Conservation (phyloP, 2,888 invertebrate genomes). For the Mythimna pallens region DNA sequence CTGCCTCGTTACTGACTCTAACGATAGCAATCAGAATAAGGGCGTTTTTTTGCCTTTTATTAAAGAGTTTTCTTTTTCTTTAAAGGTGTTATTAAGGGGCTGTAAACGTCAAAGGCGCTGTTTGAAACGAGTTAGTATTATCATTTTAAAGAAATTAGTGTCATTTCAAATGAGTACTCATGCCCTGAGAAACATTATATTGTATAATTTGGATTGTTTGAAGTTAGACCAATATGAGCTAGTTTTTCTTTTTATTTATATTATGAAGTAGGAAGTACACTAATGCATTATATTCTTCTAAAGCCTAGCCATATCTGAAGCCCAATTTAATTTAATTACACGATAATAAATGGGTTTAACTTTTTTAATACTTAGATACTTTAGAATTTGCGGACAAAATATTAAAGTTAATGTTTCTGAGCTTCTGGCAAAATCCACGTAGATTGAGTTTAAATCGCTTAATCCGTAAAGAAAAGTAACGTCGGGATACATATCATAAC, state of each 20-base stretch:
- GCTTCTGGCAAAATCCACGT: slow-evolving; percentile 9
- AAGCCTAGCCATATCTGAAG: neutral
- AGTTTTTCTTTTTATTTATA: neutral
- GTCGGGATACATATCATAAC: slow-evolving; percentile 39
- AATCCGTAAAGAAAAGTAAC: slow-evolving; percentile 26
- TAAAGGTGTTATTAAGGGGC: slow-evolving; percentile 56
- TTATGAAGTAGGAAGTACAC: too few relatives aligned
- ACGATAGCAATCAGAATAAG: slow-evolving; percentile 69
- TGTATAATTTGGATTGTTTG: neutral
- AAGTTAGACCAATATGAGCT: neutral
- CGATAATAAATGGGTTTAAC: neutral
- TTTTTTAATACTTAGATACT: neutral
- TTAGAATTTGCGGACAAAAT: neutral
- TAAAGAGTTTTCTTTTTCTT: slow-evolving; percentile 54
- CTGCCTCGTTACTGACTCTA: slow-evolving; percentile 76
- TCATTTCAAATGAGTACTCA: neutral
- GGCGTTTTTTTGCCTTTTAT: slow-evolving; percentile 55
- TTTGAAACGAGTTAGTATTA: slow-evolving; percentile 26
- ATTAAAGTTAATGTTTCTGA: slow-evolving; percentile 12
- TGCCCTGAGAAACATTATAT: neutral
- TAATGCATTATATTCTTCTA: neutral
- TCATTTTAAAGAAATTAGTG: neutral
- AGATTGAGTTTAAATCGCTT: slow-evolving; percentile 16
- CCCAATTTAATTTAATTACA: neutral
- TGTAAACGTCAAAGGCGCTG: slow-evolving; percentile 19